These are phyloP conservation scores for cat (Felis catus) DNA, from an alignment of 2,113 vertebrate genomes.

Conservation along the genomic window DNA sequence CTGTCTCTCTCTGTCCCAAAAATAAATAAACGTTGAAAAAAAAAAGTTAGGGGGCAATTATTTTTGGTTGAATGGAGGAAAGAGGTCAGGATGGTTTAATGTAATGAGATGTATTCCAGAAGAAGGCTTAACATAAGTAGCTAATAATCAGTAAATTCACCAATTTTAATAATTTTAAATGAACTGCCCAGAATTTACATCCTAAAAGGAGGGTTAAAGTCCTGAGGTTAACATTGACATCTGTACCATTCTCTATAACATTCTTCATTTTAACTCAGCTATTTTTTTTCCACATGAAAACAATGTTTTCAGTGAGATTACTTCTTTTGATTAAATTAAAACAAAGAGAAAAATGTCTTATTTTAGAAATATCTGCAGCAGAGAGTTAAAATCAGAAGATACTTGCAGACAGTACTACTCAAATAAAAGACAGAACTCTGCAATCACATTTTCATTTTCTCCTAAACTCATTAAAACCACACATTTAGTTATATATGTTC, in stretches of 20 bases:
- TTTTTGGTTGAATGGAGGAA: neutral
- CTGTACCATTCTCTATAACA: neutral
- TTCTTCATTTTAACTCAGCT: neutral
- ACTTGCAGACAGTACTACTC: neutral
- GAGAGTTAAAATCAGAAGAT: neutral
- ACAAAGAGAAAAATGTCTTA: neutral
- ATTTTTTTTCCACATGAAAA: neutral
- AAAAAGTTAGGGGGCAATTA: neutral
- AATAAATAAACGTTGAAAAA: too few species aligned
- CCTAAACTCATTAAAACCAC: slow-evolving; percentile 9
- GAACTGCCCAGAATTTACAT: neutral
- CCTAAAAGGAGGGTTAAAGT: neutral
- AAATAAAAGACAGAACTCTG: neutral
- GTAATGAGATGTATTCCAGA: neutral
- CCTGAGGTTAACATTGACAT: neutral
- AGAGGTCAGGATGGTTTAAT: neutral
- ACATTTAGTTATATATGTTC: neutral
- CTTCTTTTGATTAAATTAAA: slow-evolving; percentile 29
- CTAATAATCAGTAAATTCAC: neutral
- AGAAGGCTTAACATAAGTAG: neutral
- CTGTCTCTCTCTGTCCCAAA: too few species aligned
- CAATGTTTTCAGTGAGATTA: neutral
- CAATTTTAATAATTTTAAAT: neutral
- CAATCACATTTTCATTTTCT: neutral
- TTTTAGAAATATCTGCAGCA: neutral